Conservation (phyloP, 2,797 vertebrate genomes). For the Sebastes umbrosus region DNA sequence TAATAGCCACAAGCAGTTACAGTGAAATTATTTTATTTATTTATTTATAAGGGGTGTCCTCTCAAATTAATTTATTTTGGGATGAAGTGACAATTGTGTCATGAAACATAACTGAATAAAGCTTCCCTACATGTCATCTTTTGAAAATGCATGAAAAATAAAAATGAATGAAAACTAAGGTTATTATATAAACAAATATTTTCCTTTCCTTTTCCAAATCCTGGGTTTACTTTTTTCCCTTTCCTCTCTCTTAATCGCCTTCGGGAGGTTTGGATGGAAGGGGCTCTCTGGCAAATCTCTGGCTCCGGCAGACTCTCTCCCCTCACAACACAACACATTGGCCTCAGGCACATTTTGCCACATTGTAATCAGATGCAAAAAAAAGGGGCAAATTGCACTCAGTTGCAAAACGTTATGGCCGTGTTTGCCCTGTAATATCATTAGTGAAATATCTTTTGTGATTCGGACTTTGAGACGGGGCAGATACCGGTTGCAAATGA, state of each 20-base stretch:
- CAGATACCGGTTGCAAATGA: neutral
- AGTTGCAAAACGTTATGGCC: neutral
- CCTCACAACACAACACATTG: neutral
- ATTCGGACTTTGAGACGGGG: neutral
- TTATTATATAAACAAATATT: too few species aligned
- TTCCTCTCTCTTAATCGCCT: neutral
- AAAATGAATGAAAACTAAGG: too few species aligned
- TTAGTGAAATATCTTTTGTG: neutral
- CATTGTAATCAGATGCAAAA: neutral
- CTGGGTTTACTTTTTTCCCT: too few species aligned
- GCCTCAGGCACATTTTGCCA: neutral
- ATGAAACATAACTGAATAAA: too few species aligned
- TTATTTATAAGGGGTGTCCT: too few species aligned
- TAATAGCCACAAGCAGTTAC: too few species aligned
- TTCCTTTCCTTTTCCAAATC: neutral
- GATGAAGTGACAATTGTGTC: too few species aligned
- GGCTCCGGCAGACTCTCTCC: neutral
- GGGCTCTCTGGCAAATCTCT: neutral
- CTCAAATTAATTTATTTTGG: too few species aligned
- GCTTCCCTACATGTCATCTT: too few species aligned
- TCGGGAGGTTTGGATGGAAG: neutral
- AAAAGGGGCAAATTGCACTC: neutral
- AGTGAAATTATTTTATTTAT: too few species aligned
- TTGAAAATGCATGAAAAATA: too few species aligned
- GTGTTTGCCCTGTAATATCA: neutral